A percentile compares a stretch with the other conserved stretches of the same genome.
phyloP scores from a whole-genome alignment of 2,797 vertebrate species.

The Muscicapa striata region DNA sequence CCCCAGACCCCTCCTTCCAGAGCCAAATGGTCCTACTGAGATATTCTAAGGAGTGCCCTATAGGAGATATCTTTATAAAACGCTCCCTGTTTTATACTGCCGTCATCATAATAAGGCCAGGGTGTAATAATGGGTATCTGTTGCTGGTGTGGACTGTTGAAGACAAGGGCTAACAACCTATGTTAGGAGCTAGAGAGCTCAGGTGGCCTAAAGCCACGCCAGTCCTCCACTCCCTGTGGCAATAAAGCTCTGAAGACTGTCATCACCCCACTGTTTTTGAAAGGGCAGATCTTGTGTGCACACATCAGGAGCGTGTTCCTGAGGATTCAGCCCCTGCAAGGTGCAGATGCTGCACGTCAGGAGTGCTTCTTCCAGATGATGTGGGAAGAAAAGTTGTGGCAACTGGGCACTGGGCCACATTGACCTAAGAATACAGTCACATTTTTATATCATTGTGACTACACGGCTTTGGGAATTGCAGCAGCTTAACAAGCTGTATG shows the following conservation, averaged over 20 bases:
- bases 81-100: not conserved
- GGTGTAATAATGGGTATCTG: not conserved
- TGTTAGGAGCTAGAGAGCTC: not conserved
- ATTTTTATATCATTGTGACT: not conserved
- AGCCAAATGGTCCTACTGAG: not conserved
- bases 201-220: not conserved
- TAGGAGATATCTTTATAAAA: not conserved
- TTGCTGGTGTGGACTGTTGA: not conserved
- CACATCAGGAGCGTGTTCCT: rapidly evolving
- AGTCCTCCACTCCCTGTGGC: not conserved
- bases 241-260: not conserved
- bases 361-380: not conserved
- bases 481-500: rapidly evolving
- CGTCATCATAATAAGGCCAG: not conserved
- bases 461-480: not conserved
- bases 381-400: not conserved
- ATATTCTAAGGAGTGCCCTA: not conserved
- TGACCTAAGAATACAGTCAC: not conserved
- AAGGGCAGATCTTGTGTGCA: not conserved
- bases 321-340: not conserved
- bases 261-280: not conserved
- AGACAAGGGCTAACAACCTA: not conserved
- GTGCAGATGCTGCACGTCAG: not conserved
- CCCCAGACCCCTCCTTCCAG: not conserved
- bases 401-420: rapidly evolving